phyloP scores from a whole-genome alignment of 2,113 vertebrate genomes.

The Engystomops pustulosus region DNA sequence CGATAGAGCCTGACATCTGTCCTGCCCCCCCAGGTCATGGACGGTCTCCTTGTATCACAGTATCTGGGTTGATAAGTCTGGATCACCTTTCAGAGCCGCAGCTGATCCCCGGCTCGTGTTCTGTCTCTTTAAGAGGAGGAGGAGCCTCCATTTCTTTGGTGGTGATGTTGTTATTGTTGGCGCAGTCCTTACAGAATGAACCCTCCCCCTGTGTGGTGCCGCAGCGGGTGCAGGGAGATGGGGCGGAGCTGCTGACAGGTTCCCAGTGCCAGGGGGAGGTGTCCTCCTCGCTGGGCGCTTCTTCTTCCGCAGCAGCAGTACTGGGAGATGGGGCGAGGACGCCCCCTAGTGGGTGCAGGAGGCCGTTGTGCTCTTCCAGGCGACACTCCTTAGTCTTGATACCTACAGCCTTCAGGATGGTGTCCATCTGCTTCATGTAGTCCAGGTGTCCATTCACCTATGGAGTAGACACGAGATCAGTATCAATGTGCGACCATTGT shows the following conservation, averaged over 20 bases:
- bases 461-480: neutral
- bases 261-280: conserved; percentile 52
- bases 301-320: fast-evolving
- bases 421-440: conserved; percentile 96
- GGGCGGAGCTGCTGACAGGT: neutral
- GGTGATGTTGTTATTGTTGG: conserved; percentile 5
- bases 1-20: too few relatives aligned
- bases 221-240: fast-evolving
- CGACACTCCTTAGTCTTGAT: conserved; percentile 80
- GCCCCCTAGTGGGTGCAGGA: neutral
- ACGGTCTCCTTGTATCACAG: neutral
- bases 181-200: conserved; percentile 30
- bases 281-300: fast-evolving
- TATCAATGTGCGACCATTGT: neutral
- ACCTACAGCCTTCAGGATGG: conserved; percentile 87
- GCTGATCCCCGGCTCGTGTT: neutral
- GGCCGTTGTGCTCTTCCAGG: conserved; percentile 59
- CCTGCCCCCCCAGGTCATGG: too few relatives aligned
- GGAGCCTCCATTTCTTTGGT: neutral
- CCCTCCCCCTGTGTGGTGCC: neutral
- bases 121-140: conserved; percentile 9
- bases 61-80: neutral
- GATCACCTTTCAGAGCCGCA: neutral
- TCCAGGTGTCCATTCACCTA: conserved; percentile 95
- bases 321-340: neutral